Evolutionary conservation across 2,888 invertebrate species (phyloP), one percentile per base, ranked within the genome.

Genomic region (Drosophila conformis): DNA sequence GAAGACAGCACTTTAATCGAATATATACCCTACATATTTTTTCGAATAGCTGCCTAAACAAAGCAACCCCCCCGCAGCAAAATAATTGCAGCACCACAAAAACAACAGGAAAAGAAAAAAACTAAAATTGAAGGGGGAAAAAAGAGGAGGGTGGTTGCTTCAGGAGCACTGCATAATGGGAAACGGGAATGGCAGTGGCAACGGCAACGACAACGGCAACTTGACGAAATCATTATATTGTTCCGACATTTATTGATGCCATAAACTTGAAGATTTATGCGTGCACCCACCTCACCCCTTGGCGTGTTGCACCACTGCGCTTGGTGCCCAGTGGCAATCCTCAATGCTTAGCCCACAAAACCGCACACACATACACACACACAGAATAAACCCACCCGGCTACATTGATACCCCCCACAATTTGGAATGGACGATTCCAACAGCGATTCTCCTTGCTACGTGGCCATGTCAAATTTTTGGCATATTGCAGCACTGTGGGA

Each of bases 211-310:
- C 77, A 36, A 54, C 42, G 27, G 49, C 11, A 76, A 88, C 83
- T 86, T 88, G 83, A 91, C 89, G 90, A 91, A 91, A 90, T 91
- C 89, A 90, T 91, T 91, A 91, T 91, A 90, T 89, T 87, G 87
- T 87, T 58, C 87, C 91, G 92, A 92, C 92, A 92, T 92, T 92
- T 92, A 92, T 92, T 92, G 92, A 92, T 92, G 92, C 91, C 91
- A 92, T 92, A 92, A 92, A 92, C 87, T 92, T 90, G 89, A 92
- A 90, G 92, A 92, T 92, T 92, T 92, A 92, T 92, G 92, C 88
- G 73, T 79, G 48, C 71, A 72, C 62, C 65, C 29, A 57, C 21
- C 40, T n/a, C 46, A 46, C 33, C 73, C 71, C 68, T 33, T 63
- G 18, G 68, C 15, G 68, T 52, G 64, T 58, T 82, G 81, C 85